Evolutionary conservation across 2,888 invertebrate genomes (phyloP).

Genomic region (Pterostichus madidus): DNA sequence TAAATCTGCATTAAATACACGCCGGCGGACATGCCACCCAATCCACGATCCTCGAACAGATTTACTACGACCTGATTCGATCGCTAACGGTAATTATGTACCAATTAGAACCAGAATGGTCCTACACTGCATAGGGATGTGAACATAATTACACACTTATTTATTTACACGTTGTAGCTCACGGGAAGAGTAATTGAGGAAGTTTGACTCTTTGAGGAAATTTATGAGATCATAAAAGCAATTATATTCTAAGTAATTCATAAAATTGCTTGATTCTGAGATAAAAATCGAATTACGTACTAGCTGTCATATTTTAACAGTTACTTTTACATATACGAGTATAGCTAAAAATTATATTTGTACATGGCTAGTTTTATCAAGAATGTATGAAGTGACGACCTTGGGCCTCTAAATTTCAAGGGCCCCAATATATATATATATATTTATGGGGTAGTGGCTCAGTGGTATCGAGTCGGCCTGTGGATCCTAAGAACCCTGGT

Average conservation of each 20-base stretch:
- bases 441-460: too few relatives aligned
- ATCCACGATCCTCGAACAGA: constrained; percentile 12
- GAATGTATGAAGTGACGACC: too few relatives aligned
- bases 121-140: constrained; percentile 14
- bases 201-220: background rate
- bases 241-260: background rate
- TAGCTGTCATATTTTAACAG: too few relatives aligned
- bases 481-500: too few relatives aligned
- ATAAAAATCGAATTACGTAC: too few relatives aligned
- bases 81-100: constrained; percentile 29
- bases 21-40: constrained; percentile 32
- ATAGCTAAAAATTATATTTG: too few relatives aligned
- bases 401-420: too few relatives aligned
- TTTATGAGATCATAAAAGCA: constrained; percentile 10
- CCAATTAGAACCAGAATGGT: constrained; percentile 20
- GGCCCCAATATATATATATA: too few relatives aligned
- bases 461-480: too few relatives aligned
- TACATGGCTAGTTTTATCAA: too few relatives aligned
- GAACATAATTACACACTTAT: constrained; percentile 29
- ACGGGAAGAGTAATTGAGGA: constrained; percentile 1
- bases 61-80: constrained; percentile 29
- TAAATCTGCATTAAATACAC: constrained; percentile 40
- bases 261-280: too few relatives aligned
- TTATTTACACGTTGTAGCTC: constrained; percentile 20
- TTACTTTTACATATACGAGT: too few relatives aligned